Evolutionary conservation across 1,140 invertebrate species (phyloP).

Genomic region (Brachionus rotundiformis): DNA sequence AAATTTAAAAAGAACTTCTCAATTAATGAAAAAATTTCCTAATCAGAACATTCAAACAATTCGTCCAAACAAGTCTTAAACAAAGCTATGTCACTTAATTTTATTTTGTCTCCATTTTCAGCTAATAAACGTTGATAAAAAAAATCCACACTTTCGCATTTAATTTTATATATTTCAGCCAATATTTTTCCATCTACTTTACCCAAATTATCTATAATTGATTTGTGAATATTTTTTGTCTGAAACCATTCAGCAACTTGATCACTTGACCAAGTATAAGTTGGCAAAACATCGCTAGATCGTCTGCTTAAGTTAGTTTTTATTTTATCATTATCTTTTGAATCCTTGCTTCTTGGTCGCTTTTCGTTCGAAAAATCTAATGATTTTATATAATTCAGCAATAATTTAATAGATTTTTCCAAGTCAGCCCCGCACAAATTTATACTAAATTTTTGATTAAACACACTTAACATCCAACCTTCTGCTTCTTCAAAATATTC

Average conservation of each 20-base stretch:
- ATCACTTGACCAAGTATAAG: not conserved
- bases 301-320: not conserved
- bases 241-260: not conserved
- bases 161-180: not conserved
- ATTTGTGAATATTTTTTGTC: not conserved
- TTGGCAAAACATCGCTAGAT: not conserved
- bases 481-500: not conserved
- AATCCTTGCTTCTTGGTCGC: not conserved
- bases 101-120: conserved; percentile 5
- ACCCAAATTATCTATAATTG: not conserved
- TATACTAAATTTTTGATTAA: not conserved
- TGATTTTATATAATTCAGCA: conserved; percentile 5
- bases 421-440: not conserved
- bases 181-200: conserved; percentile 15
- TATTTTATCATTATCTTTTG: not conserved
- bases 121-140: not conserved
- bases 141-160: not conserved
- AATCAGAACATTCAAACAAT: not conserved
- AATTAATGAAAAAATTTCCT: not conserved
- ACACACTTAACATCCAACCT: not conserved
- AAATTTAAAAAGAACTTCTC: too few relatives aligned
- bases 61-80: not conserved
- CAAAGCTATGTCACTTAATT: not conserved
- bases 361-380: not conserved
- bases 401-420: not conserved